These are phyloP conservation scores for Hymenopus coronatus DNA, from an alignment of 2,888 invertebrate species.

Conservation along the genomic window DNA sequence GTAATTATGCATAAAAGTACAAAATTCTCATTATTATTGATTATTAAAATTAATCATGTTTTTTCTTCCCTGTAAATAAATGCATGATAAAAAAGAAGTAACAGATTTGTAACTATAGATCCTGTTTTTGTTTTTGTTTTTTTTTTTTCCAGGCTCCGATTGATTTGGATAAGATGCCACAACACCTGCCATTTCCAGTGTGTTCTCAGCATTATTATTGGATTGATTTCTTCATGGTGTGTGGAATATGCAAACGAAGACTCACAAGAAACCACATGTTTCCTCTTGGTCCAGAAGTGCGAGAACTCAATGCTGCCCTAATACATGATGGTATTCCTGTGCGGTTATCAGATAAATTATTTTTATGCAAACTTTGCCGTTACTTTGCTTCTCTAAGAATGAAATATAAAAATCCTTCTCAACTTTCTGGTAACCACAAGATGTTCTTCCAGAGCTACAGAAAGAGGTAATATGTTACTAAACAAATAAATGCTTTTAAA, in stretches of 20 bases:
- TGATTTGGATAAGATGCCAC: slow-evolving; percentile 45
- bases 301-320: slow-evolving; percentile 54
- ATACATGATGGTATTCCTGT: slow-evolving; percentile 65
- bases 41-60: too few species aligned
- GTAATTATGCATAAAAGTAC: too few species aligned
- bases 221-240: slow-evolving; percentile 71
- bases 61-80: too few species aligned
- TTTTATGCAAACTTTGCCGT: slow-evolving; percentile 78
- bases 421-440: slow-evolving; percentile 48
- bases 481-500: not conserved
- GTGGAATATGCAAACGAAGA: slow-evolving; percentile 72
- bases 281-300: slow-evolving; percentile 57
- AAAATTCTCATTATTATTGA: too few species aligned
- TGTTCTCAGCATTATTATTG: slow-evolving; percentile 68
- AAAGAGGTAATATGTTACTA: slow-evolving; percentile 52
- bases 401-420: slow-evolving; percentile 51
- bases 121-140: slow-evolving; percentile 5
- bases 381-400: slow-evolving; percentile 72
- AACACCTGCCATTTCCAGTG: slow-evolving; percentile 54
- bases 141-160: slow-evolving; percentile 44
- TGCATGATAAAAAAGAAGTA: not conserved
- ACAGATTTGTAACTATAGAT: not conserved
- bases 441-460: slow-evolving; percentile 60
- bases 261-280: slow-evolving; percentile 74
- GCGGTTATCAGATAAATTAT: slow-evolving; percentile 63